phyloP scores from a whole-genome alignment of 1,140 invertebrate species.

The Diprion similis region DNA sequence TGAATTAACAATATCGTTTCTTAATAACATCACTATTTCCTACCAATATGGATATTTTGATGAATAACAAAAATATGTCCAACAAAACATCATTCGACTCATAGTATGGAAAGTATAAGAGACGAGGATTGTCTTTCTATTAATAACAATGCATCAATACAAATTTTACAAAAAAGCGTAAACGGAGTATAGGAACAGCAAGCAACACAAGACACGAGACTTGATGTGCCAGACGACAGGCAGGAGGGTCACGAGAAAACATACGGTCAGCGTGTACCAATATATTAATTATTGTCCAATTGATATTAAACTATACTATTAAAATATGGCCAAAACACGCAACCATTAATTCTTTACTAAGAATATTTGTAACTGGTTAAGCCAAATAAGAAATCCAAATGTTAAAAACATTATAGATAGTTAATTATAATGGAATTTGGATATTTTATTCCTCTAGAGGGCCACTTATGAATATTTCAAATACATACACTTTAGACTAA shows the following conservation, averaged over 20 bases:
- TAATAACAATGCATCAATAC: too few species aligned
- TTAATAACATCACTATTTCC: too few species aligned
- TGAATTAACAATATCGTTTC: too few species aligned
- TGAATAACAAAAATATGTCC: too few species aligned
- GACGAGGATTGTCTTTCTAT: too few species aligned
- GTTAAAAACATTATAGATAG: background rate
- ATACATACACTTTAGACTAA: background rate
- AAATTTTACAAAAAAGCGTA: background rate
- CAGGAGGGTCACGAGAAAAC: conserved; percentile 46
- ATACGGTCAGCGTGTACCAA: conserved; percentile 13
- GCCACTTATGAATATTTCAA: background rate
- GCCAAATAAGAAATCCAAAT: too few species aligned
- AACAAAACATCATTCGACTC: too few species aligned
- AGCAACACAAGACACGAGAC: conserved; percentile 60
- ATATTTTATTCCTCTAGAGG: background rate
- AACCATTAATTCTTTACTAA: background rate
- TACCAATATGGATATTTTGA: too few species aligned
- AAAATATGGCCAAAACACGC: background rate
- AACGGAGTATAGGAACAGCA: conserved; percentile 39
- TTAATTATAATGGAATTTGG: background rate
- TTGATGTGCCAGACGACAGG: conserved; percentile 58
- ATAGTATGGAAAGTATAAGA: too few species aligned
- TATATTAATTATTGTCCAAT: background rate
- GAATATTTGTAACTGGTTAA: background rate
- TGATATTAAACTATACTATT: background rate